phyloP scores from a whole-genome alignment of 1,140 invertebrate genomes.

The Zaprionus lachaisei region DNA sequence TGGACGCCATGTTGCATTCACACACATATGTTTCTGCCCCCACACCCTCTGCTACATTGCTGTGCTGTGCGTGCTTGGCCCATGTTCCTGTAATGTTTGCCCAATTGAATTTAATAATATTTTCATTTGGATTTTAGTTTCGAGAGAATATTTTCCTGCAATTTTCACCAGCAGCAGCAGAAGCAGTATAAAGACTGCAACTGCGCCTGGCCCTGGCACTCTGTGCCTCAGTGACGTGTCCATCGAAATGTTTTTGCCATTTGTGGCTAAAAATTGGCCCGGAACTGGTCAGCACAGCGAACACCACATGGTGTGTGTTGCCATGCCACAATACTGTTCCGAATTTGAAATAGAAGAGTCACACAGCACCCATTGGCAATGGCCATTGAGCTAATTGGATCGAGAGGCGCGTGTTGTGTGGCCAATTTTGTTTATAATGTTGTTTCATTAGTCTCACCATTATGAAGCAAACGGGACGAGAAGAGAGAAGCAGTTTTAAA shows the following conservation, averaged over 20 bases:
- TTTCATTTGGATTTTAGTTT: slow-evolving; percentile 82
- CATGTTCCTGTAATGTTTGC: slow-evolving; percentile 79
- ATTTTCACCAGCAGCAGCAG: slow-evolving; percentile 45
- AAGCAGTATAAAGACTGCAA: slow-evolving; percentile 7
- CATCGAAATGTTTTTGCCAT: slow-evolving; percentile 70
- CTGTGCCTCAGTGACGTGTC: slow-evolving; percentile 48
- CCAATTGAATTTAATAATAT: slow-evolving; percentile 83
- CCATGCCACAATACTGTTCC: neutral
- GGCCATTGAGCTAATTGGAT: slow-evolving; percentile 57
- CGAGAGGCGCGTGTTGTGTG: slow-evolving; percentile 43
- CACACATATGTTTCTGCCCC: slow-evolving; percentile 61
- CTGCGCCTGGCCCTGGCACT: slow-evolving; percentile 8
- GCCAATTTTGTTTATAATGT: slow-evolving; percentile 70
- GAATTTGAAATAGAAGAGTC: neutral
- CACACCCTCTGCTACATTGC: neutral
- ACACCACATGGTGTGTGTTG: slow-evolving; percentile 23
- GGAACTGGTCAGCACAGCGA: slow-evolving; percentile 44
- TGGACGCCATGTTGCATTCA: slow-evolving; percentile 78
- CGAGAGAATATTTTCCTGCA: slow-evolving; percentile 64
- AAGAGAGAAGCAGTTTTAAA: neutral
- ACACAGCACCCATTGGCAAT: slow-evolving; percentile 18
- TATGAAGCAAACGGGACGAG: neutral
- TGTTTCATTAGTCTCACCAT: slow-evolving; percentile 33
- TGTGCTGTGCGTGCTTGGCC: slow-evolving; percentile 20
- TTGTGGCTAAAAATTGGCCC: slow-evolving; percentile 64